Conservation (phyloP, 1,140 invertebrate species). For the Homalodisca vitripennis region DNA sequence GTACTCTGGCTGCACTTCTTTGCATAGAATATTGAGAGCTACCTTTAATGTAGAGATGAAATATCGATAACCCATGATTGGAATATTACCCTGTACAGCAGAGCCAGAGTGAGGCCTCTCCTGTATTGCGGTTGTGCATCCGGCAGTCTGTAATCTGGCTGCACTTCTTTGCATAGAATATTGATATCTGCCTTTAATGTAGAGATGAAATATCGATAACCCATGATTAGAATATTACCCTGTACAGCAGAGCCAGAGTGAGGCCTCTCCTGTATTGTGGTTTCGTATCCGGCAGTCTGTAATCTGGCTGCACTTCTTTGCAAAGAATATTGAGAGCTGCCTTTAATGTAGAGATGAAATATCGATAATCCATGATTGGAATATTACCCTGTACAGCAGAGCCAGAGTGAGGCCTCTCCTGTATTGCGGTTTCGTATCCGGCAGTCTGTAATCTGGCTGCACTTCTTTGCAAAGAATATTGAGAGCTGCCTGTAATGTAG, state of each 20-base stretch:
- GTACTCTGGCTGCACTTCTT: too few relatives aligned
- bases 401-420: conserved; percentile 48
- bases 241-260: conserved; percentile 51
- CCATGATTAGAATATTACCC: too few relatives aligned
- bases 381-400: conserved; percentile 55
- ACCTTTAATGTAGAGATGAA: too few relatives aligned
- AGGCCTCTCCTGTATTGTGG: conserved; percentile 59
- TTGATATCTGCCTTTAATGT: conserved; percentile 57
- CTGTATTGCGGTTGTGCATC: conserved; percentile 62
- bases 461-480: conserved; percentile 59
- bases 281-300: conserved; percentile 60
- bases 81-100: conserved; percentile 57
- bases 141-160: conserved; percentile 64
- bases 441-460: conserved; percentile 62
- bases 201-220: too few relatives aligned
- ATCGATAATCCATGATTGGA: too few relatives aligned
- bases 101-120: conserved; percentile 47
- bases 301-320: conserved; percentile 63
- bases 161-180: conserved; percentile 58
- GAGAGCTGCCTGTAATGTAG: conserved; percentile 57
- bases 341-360: conserved; percentile 55
- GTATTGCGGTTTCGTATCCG: conserved; percentile 63
- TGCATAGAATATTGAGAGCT: too few relatives aligned
- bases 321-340: conserved; percentile 57
- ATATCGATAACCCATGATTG: too few relatives aligned